These are phyloP conservation scores for Upupa epops DNA, from an alignment of 2,113 vertebrate genomes.

Conservation along the genomic window DNA sequence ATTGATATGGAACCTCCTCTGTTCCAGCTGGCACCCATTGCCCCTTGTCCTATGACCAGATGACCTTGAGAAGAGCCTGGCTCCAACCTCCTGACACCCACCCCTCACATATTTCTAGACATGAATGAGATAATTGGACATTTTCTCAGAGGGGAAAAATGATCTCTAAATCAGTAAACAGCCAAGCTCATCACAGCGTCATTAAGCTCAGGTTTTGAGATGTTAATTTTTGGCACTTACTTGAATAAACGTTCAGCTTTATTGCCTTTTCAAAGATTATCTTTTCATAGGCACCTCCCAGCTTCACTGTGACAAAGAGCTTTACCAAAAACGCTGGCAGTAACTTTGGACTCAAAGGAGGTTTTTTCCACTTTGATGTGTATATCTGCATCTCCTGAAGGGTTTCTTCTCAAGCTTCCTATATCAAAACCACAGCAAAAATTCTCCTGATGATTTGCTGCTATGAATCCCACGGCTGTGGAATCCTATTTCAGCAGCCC, in stretches of 20 bases:
- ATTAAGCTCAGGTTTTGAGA: background rate
- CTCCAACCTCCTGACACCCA: too few relatives aligned
- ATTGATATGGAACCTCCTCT: too few relatives aligned
- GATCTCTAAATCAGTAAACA: background rate
- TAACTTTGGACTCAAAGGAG: background rate
- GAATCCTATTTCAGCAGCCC: background rate
- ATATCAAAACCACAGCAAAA: background rate
- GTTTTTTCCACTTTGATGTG: background rate
- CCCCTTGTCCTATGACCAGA: too few relatives aligned
- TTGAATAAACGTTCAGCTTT: background rate
- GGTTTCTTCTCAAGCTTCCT: background rate
- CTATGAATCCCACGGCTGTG: background rate
- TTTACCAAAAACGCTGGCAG: background rate
- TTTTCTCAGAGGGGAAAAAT: background rate
- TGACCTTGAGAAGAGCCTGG: too few relatives aligned
- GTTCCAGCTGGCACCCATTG: too few relatives aligned
- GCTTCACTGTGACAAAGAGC: background rate
- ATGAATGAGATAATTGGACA: background rate
- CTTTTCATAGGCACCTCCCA: fast-evolving
- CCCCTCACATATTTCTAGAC: too few relatives aligned
- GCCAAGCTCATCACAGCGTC: background rate
- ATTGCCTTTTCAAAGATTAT: background rate
- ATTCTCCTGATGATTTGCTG: background rate
- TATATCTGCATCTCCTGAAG: background rate
- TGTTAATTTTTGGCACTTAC: slow-evolving; percentile 6